Percentiles rank a stretch among this genome's conserved stretches.
Evolutionary conservation across 1,140 invertebrate species (phyloP).

Genomic region (Rhagoletis zephyria): DNA sequence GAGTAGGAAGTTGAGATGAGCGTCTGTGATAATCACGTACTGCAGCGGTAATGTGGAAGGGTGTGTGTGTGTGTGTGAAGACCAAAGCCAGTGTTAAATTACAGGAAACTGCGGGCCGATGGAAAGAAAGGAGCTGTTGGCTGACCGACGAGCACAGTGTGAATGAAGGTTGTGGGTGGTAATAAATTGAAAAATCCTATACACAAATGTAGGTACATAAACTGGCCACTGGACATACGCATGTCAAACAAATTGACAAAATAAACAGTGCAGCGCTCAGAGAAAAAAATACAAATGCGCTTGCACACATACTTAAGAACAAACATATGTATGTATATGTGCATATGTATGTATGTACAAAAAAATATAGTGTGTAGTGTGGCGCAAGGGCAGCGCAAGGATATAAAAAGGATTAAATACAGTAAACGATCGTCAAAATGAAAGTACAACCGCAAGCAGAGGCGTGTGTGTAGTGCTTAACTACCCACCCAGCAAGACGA

Average conservation of each 20-base stretch:
- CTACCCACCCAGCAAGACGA: too few species aligned
- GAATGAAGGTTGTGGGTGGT: not conserved
- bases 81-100: constrained; percentile 8
- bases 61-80: not conserved
- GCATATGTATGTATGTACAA: too few species aligned
- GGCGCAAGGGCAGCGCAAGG: constrained; percentile 53
- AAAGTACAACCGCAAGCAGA: not conserved
- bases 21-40: not conserved
- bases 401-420: constrained; percentile 18
- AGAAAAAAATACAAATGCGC: not conserved
- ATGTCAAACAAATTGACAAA: constrained; percentile 24
- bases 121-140: not conserved
- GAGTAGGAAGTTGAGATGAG: not conserved
- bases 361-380: too few species aligned
- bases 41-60: not conserved
- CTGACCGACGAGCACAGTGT: not conserved
- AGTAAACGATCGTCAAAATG: constrained; percentile 16
- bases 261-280: not conserved
- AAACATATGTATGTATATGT: not conserved
- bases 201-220: constrained; percentile 5
- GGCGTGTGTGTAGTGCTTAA: not conserved
- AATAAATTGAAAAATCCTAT: constrained; percentile 27
- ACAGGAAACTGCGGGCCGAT: not conserved
- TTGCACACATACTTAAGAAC: not conserved
- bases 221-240: not conserved